These are phyloP conservation scores for Nestor notabilis DNA, from an alignment of 2,113 vertebrate genomes.

Conservation along the genomic window DNA sequence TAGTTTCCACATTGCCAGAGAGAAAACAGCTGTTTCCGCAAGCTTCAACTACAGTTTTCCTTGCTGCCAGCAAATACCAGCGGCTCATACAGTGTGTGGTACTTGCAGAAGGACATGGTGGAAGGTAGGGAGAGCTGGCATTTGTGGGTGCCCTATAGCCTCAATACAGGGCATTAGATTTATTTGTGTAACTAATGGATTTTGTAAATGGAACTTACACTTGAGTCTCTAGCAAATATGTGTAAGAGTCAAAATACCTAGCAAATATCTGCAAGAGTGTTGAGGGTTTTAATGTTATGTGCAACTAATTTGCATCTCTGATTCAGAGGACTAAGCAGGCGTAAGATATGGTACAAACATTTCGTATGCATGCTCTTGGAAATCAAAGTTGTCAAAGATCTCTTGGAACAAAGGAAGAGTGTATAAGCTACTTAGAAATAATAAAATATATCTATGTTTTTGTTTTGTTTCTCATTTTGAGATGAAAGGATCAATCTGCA, in stretches of 20 bases:
- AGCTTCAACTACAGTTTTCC: neutral
- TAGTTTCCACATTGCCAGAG: neutral
- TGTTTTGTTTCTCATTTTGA: neutral
- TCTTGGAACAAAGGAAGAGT: neutral
- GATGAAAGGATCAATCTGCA: neutral
- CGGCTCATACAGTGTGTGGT: fast-evolving
- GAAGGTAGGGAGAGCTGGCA: neutral
- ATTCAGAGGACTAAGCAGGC: neutral
- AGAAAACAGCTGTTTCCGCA: conserved; percentile 40
- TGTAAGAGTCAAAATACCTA: fast-evolving
- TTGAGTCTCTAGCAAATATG: neutral
- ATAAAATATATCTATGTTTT: neutral
- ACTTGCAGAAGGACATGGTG: neutral
- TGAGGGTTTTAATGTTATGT: neutral
- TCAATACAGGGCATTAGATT: neutral
- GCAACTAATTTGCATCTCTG: neutral
- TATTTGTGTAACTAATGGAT: neutral
- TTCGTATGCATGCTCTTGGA: neutral
- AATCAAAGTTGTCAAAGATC: neutral
- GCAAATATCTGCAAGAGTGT: neutral
- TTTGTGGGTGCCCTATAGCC: neutral
- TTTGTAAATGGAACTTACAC: neutral
- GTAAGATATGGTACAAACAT: fast-evolving
- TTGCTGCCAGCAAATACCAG: neutral
- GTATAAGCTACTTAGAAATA: neutral